Base-by-base conservation (phyloP, 2,113 vertebrate genomes). In the Clinocottus analis region DNA sequence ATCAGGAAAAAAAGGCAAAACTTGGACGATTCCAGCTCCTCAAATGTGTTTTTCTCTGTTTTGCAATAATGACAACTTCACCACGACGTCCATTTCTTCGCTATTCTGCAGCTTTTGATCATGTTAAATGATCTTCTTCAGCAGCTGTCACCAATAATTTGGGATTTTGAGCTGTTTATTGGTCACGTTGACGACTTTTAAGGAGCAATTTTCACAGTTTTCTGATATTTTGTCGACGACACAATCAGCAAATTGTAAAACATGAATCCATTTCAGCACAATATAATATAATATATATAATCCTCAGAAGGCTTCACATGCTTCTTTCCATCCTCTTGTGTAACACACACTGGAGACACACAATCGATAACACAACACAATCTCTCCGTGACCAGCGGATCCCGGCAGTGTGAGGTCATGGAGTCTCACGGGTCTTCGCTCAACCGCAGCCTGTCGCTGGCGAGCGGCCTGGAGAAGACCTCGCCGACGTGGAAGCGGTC, bases 391-490 rank as follows among this genome's bases (percentile, higher is more conserved):
- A 78, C 19, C 65, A 61, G 61, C 31, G 5, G 29, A 60, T 66
- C 69, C 33, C 47, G 25, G 10, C 67, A 60, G 29, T 68, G 56
- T 84, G 75, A 91, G 33, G 37, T 73, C 9, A 94, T 94, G 92
- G 91, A 93, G 19, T 78, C 85, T 2, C 75, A 90, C 23, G 88
- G 84, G 12, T 41, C 77, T 2, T 82, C 78, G 1, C 84, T 92
- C 19, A 89, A 83, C 84, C 91, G 82, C 87, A 92, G 89, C 72
- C 94, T 85, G 1, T 92, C 85, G 0, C 72, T 90, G 89, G 96
- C 96, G 88, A 96, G 96, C 68, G 94, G 93, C 82, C 92, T 95
- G 56, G 97, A 98, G 81, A 96, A 94, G 90, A 91, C 93, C 0
- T 87, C 85, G 0, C 66, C 87, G 0, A 0, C 71, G 35, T 82